Conservation (phyloP, 2,888 invertebrate genomes). For the Papilio demoleus region DNA sequence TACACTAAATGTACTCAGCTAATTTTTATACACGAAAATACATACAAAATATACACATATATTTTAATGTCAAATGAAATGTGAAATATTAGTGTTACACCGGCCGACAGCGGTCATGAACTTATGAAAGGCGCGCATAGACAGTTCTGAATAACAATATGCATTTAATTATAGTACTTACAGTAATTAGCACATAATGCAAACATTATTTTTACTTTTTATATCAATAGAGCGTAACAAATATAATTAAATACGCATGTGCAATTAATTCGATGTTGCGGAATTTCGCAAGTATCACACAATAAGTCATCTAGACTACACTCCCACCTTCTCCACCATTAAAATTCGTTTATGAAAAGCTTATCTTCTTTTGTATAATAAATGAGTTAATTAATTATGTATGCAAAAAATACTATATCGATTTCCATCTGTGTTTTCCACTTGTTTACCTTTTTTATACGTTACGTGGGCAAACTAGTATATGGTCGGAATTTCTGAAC, state of each 20-base stretch:
- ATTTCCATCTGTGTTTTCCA: neutral
- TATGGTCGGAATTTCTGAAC: neutral
- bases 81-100: neutral
- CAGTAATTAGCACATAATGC: neutral
- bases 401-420: neutral
- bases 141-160: neutral
- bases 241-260: neutral
- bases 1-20: neutral
- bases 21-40: neutral
- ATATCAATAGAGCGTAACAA: neutral
- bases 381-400: neutral
- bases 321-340: no score
- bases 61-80: no score
- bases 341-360: neutral
- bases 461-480: neutral
- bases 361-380: neutral
- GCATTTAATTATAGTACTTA: neutral
- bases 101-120: conserved; percentile 2
- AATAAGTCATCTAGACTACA: no score
- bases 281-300: neutral
- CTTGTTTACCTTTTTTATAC: neutral
- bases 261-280: neutral
- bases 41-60: no score
- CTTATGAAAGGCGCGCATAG: neutral
- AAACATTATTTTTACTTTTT: neutral